Conservation (phyloP, 2,888 invertebrate genomes). For the Pyralis farinalis region DNA sequence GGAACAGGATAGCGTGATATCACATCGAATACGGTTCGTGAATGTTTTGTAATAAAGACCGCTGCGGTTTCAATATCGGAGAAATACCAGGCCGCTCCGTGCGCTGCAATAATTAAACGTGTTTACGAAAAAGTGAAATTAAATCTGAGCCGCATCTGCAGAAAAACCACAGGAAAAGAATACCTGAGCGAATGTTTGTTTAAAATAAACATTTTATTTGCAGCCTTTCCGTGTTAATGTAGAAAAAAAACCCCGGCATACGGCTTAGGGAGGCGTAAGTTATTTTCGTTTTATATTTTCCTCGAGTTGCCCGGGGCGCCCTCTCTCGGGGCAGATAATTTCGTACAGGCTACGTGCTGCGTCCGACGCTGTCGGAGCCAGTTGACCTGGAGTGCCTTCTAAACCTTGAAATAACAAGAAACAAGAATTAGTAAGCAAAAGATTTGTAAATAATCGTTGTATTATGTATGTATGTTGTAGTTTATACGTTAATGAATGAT, state of each 20-base stretch:
- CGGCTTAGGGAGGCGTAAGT: constrained; percentile 59
- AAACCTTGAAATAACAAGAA: constrained; percentile 41
- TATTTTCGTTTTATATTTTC: constrained; percentile 72
- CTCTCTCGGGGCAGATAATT: constrained; percentile 66
- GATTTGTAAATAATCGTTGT: no score
- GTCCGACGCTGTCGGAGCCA: constrained; percentile 46
- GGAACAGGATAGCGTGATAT: constrained; percentile 15
- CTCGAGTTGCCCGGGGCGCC: constrained; percentile 47
- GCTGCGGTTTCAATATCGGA: constrained; percentile 32
- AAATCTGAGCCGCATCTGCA: constrained; percentile 25
- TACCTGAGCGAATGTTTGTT: constrained; percentile 41
- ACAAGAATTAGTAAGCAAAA: constrained; percentile 3
- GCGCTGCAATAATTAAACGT: constrained; percentile 27
- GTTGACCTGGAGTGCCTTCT: constrained; percentile 48
- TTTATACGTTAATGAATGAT: no score
- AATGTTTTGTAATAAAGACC: constrained; percentile 19
- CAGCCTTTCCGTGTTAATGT: constrained; percentile 48
- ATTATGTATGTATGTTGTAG: no score
- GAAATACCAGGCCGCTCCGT: constrained; percentile 18
- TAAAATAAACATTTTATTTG: constrained; percentile 55
- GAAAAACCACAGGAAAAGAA: constrained; percentile 29
- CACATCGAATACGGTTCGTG: constrained; percentile 14
- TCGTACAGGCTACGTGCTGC: constrained; percentile 63
- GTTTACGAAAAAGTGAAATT: constrained; percentile 27
- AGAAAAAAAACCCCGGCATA: constrained; percentile 44